Percentiles rank a stretch among this genome's conserved stretches.
phyloP scores from a whole-genome alignment of 2,888 invertebrate species.

The Orthonevra nobilis region DNA sequence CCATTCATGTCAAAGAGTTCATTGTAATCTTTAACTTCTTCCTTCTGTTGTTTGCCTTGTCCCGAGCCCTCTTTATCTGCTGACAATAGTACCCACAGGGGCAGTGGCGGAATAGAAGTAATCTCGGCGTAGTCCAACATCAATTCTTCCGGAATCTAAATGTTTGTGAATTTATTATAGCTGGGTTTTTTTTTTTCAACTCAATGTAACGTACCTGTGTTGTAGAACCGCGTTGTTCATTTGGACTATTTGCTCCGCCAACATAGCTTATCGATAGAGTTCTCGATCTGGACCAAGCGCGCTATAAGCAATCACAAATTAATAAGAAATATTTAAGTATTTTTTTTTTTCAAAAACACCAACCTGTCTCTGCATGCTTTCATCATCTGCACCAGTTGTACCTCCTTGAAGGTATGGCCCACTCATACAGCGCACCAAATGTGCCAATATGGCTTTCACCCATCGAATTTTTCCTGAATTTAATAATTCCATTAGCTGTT shows the following conservation, averaged over 20 bases:
- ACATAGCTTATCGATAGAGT: conserved; percentile 94
- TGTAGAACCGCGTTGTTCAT: conserved; percentile 88
- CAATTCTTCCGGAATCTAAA: conserved; percentile 90
- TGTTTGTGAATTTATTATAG: no score
- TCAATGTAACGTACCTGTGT: conserved; percentile 83
- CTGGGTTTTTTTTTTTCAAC: no score
- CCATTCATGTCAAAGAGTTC: conserved; percentile 92
- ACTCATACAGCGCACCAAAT: conserved; percentile 92
- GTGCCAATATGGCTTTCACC: conserved; percentile 98
- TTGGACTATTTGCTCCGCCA: conserved; percentile 88
- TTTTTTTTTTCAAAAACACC: no score
- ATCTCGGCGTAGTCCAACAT: conserved; percentile 97
- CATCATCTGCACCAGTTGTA: conserved; percentile 82
- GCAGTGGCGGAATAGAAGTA: conserved; percentile 98
- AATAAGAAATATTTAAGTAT: neutral
- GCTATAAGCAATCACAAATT: conserved; percentile 80
- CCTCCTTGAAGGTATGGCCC: conserved; percentile 82
- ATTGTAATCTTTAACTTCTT: conserved; percentile 87
- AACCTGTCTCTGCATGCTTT: conserved; percentile 83
- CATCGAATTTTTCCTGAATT: conserved; percentile 98
- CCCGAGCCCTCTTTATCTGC: conserved; percentile 93
- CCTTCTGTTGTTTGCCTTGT: conserved; percentile 71
- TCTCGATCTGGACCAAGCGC: conserved; percentile 93
- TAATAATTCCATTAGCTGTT: conserved; percentile 97
- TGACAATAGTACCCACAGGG: conserved; percentile 96